A percentile compares a stretch with the other conserved stretches of the same genome.
These are phyloP conservation scores for Mesocentrotus franciscanus DNA, from an alignment of 53 echinoderm and acorn worm species.

Conservation along the genomic window DNA sequence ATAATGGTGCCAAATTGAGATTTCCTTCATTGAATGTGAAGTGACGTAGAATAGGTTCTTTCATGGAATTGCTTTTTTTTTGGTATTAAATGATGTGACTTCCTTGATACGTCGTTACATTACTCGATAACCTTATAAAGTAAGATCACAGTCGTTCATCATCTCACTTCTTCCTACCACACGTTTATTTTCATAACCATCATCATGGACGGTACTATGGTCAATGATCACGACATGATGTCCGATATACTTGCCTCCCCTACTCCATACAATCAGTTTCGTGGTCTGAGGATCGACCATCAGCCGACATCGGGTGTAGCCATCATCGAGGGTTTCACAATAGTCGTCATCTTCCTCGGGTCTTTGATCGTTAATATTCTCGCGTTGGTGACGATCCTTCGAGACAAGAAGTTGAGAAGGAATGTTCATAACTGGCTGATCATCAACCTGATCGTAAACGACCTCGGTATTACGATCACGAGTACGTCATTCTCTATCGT, in stretches of 20 bases:
- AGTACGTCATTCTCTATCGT: constrained; percentile 18
- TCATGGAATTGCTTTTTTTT: no score
- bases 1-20: no score
- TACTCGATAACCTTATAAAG: no score
- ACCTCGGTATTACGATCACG: constrained; percentile 16
- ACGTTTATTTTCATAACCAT: not conserved
- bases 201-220: not conserved
- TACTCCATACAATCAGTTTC: not conserved
- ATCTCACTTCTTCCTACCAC: no score
- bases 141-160: no score
- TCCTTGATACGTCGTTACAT: no score
- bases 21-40: no score
- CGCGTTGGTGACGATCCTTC: not conserved
- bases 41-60: no score
- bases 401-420: not conserved
- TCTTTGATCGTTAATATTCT: not conserved
- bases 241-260: not conserved
- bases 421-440: constrained; percentile 12
- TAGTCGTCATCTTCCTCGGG: not conserved
- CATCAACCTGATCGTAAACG: constrained; percentile 16
- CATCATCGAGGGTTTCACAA: not conserved
- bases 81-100: no score
- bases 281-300: not conserved
- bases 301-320: constrained; percentile 9
- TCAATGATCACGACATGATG: not conserved